Evolutionary conservation across 2,888 invertebrate genomes (phyloP).

Genomic region (Xestia ashworthii): DNA sequence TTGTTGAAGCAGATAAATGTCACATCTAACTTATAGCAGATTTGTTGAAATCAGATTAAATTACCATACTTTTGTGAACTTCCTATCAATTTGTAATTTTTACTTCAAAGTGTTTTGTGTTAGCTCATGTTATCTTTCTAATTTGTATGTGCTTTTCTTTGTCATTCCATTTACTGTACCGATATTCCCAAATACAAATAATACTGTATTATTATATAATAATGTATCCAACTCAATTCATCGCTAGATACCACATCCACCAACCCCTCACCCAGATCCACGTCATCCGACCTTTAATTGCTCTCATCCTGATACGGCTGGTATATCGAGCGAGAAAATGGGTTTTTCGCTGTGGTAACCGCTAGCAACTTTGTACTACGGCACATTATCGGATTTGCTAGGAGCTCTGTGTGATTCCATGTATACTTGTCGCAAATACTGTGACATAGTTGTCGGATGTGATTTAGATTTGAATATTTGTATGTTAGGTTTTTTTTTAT

Average conservation of each 20-base stretch:
- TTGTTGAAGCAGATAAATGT: not conserved
- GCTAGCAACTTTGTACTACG: constrained; percentile 86
- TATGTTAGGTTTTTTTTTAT: constrained; percentile 12
- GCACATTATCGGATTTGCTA: constrained; percentile 87
- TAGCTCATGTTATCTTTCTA: not conserved
- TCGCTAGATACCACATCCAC: constrained; percentile 75
- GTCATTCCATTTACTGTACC: not conserved
- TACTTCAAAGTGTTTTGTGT: not conserved
- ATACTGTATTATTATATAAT: no score
- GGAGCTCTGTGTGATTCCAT: constrained; percentile 65
- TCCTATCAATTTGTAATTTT: not conserved
- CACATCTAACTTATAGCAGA: not conserved
- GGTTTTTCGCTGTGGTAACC: constrained; percentile 88
- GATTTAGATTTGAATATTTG: constrained; percentile 31
- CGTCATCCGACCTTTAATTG: constrained; percentile 87
- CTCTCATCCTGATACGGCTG: constrained; percentile 90
- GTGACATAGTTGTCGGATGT: constrained; percentile 56
- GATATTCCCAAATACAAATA: not conserved
- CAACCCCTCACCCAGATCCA: constrained; percentile 57
- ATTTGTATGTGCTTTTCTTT: not conserved
- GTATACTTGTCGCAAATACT: constrained; percentile 29
- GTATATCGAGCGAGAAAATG: constrained; percentile 90
- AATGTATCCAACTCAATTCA: not conserved
- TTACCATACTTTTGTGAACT: not conserved
- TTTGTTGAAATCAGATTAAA: not conserved